Percentiles rank a stretch among this genome's conserved stretches.
Conservation (phyloP, 2,888 invertebrate species). For the Elegia similella region DNA sequence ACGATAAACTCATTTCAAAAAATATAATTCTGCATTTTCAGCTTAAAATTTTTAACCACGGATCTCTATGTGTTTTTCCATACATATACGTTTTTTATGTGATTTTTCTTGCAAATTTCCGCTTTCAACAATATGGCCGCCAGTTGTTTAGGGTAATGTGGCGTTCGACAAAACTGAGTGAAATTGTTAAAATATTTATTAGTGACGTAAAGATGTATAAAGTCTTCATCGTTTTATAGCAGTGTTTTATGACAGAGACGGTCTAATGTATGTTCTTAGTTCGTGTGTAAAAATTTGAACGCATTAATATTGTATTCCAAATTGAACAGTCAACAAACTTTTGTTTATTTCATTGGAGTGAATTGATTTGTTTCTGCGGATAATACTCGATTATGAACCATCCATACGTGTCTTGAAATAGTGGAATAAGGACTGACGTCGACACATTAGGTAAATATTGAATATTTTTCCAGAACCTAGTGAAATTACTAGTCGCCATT, state of each 20-base stretch:
- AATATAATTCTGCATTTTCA: neutral
- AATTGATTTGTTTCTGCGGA: slow-evolving; percentile 65
- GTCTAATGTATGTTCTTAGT: slow-evolving; percentile 60
- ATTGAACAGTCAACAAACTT: slow-evolving; percentile 82
- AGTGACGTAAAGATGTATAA: slow-evolving; percentile 76
- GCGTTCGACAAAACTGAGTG: slow-evolving; percentile 79
- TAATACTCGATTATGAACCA: slow-evolving; percentile 74
- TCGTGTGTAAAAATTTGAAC: slow-evolving; percentile 71
- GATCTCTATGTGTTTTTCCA: slow-evolving; percentile 7
- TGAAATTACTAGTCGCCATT: slow-evolving; percentile 74
- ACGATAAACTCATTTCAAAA: neutral
- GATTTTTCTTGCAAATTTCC: slow-evolving; percentile 57
- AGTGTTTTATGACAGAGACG: slow-evolving; percentile 71
- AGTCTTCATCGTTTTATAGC: slow-evolving; percentile 76
- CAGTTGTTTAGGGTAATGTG: slow-evolving; percentile 82
- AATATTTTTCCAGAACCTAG: slow-evolving; percentile 44
- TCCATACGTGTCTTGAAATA: slow-evolving; percentile 66
- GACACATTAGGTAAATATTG: slow-evolving; percentile 74
- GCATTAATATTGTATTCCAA: slow-evolving; percentile 68
- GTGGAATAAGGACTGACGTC: slow-evolving; percentile 71
- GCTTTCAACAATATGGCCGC: slow-evolving; percentile 80
- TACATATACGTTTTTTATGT: slow-evolving; percentile 35
- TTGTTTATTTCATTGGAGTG: slow-evolving; percentile 78
- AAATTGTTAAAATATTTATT: slow-evolving; percentile 75
- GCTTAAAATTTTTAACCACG: neutral